Conservation (phyloP, 2,113 vertebrate genomes). For the Rhea americana region DNA sequence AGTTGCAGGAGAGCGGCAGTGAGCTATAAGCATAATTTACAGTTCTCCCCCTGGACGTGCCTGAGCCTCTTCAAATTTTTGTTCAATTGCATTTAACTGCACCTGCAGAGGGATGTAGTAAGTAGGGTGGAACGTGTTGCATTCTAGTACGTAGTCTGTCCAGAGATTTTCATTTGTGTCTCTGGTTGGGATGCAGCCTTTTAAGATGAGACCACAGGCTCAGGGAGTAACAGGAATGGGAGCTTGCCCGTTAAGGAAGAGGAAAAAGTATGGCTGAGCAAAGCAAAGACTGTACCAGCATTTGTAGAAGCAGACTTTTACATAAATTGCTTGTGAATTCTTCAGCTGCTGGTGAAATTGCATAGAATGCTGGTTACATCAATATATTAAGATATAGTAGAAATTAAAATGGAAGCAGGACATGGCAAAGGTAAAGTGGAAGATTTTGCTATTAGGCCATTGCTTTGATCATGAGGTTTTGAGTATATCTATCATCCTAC, state of each 20-base stretch:
- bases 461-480: conserved; percentile 76
- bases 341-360: conserved; percentile 13
- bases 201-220: not conserved
- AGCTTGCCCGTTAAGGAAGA: not conserved
- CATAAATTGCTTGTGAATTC: conserved; percentile 56
- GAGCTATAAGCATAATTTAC: not conserved
- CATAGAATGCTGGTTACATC: conserved; percentile 31
- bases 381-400: conserved; percentile 58
- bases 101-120: accelerated
- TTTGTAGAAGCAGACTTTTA: conserved; percentile 21
- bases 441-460: conserved; percentile 70
- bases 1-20: not conserved
- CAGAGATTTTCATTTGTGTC: not conserved
- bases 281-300: not conserved
- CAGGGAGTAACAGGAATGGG: not conserved
- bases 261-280: not conserved
- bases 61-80: not conserved
- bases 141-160: not conserved
- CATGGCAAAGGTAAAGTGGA: conserved; percentile 66
- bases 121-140: accelerated
- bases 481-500: conserved; percentile 67
- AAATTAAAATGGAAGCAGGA: conserved; percentile 72
- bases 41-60: accelerated
- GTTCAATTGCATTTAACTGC: not conserved
- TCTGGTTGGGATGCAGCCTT: not conserved